phyloP scores from a whole-genome alignment of 1,140 invertebrate genomes.

The Wasmannia auropunctata region DNA sequence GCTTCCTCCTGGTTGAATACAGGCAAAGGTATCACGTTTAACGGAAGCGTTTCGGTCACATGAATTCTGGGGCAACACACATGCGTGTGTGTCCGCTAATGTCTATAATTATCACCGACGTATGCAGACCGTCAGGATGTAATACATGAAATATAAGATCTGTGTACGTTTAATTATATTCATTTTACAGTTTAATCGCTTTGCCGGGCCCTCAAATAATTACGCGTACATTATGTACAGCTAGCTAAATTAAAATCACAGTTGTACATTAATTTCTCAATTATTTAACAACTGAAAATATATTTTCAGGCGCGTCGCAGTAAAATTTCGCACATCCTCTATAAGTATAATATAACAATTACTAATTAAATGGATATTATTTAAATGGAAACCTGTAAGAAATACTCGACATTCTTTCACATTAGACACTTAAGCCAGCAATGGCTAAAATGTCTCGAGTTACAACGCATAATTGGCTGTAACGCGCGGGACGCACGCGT shows the following conservation, averaged over 20 bases:
- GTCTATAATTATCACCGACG: conserved; percentile 3
- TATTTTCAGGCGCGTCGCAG: neutral
- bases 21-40: conserved; percentile 50
- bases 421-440: neutral
- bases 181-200: neutral
- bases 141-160: conserved; percentile 27
- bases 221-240: neutral
- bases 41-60: conserved; percentile 48
- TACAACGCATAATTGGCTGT: conserved; percentile 16
- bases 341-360: neutral
- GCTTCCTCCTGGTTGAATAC: conserved; percentile 34
- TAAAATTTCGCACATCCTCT: neutral
- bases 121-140: neutral
- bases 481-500: neutral
- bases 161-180: neutral
- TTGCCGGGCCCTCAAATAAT: neutral
- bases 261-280: neutral
- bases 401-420: neutral
- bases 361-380: neutral
- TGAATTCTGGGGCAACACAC: conserved; percentile 37
- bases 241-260: neutral
- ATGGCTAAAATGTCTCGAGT: conserved; percentile 3
- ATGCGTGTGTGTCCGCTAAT: conserved; percentile 24
- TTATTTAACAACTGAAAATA: neutral
- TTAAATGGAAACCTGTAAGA: neutral